Evolutionary conservation across 2,797 vertebrate genomes (phyloP).

Genomic region (Microcaecilia unicolor): DNA sequence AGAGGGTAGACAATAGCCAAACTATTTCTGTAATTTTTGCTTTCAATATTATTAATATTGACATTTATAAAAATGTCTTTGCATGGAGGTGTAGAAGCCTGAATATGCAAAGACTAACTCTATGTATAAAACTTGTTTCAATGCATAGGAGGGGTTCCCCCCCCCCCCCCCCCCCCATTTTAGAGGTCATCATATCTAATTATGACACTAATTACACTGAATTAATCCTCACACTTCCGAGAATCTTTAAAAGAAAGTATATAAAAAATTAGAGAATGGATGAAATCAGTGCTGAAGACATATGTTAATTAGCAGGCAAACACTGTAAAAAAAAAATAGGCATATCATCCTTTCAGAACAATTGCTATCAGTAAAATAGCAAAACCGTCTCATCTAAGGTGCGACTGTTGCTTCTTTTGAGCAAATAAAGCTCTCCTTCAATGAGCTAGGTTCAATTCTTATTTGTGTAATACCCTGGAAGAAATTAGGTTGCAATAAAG

Average conservation of each 20-base stretch:
- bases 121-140: too few relatives aligned
- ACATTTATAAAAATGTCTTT: too few relatives aligned
- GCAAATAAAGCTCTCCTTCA: constrained; percentile 39
- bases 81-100: too few relatives aligned
- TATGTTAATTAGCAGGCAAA: constrained; percentile 25
- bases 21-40: too few relatives aligned
- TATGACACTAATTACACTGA: background rate
- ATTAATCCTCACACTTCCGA: background rate
- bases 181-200: background rate
- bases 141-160: too few relatives aligned
- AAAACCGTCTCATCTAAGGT: constrained; percentile 40
- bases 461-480: constrained; percentile 71
- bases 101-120: too few relatives aligned
- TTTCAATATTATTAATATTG: too few relatives aligned
- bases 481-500: constrained; percentile 80
- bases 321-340: constrained; percentile 21
- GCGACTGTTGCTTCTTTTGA: constrained; percentile 32
- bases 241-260: background rate
- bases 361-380: constrained; percentile 36
- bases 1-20: too few relatives aligned
- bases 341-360: constrained; percentile 24
- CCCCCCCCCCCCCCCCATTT: too few relatives aligned
- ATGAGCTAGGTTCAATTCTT: constrained; percentile 58
- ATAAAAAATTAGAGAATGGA: too few relatives aligned
- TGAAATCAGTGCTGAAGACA: background rate